phyloP scores from a whole-genome alignment of 2,888 invertebrate genomes.

The Dermolepida albohirtum region DNA sequence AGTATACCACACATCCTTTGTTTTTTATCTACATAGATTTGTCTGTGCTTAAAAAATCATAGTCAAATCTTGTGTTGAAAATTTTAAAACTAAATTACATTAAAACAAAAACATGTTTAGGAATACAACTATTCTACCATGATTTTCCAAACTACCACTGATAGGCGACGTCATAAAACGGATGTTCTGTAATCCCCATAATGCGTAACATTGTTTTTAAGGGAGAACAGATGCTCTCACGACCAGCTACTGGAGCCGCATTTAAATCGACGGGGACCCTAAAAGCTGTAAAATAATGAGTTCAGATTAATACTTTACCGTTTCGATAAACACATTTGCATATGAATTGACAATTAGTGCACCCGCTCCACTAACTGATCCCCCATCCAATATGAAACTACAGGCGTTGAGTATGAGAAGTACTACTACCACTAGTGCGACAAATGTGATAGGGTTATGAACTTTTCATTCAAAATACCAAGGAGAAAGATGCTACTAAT shows the following conservation, averaged over 20 bases:
- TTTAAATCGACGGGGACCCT: constrained; percentile 54
- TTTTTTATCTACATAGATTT: too few species aligned
- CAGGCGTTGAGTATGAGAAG: constrained; percentile 11
- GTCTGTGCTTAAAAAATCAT: too few species aligned
- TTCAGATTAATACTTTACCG: constrained; percentile 64
- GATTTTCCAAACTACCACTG: too few species aligned
- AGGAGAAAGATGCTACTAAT: too few species aligned
- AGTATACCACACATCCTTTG: too few species aligned
- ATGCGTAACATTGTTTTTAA: constrained; percentile 40
- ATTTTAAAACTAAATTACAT: too few species aligned
- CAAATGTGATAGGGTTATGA: constrained; percentile 15
- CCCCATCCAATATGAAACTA: constrained; percentile 32
- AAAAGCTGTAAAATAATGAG: constrained; percentile 65
- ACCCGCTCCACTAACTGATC: constrained; percentile 54
- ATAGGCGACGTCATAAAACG: constrained; percentile 10
- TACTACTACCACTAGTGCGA: not conserved
- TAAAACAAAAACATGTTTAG: too few species aligned
- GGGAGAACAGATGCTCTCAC: constrained; percentile 41
- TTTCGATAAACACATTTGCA: constrained; percentile 64
- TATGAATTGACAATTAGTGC: constrained; percentile 66
- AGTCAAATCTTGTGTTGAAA: too few species aligned
- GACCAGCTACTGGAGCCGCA: constrained; percentile 24
- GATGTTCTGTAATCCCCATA: constrained; percentile 21
- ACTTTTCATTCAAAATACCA: too few species aligned
- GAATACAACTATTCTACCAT: too few species aligned